Percentiles rank a stretch among this genome's conserved stretches.
Conservation (phyloP, 2,888 invertebrate species). For the Muschampia plurimacula region DNA sequence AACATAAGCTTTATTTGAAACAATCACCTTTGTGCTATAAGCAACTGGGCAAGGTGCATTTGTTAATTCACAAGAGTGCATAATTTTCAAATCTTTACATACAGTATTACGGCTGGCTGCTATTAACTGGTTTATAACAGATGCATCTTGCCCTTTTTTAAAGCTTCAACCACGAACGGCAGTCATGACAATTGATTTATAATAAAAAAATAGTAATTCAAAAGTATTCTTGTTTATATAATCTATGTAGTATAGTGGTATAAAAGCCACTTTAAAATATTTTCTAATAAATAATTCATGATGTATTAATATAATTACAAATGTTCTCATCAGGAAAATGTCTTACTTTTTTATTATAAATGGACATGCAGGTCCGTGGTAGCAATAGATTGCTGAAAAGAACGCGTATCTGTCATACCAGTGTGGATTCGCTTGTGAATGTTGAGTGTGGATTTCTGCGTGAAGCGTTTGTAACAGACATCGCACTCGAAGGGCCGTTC, state of each 20-base stretch:
- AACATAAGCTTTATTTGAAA: constrained; percentile 37
- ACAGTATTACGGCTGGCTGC: neutral
- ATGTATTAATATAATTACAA: neutral
- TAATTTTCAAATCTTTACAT: neutral
- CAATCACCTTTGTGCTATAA: constrained; percentile 43
- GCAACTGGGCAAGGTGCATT: constrained; percentile 41
- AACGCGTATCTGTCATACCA: constrained; percentile 67
- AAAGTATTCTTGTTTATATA: neutral
- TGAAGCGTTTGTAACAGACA: constrained; percentile 86
- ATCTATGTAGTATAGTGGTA: no score
- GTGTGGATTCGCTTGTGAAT: constrained; percentile 86
- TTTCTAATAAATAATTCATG: no score
- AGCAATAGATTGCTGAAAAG: constrained; percentile 20
- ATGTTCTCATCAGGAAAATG: neutral
- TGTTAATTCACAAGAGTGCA: neutral
- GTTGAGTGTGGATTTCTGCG: constrained; percentile 86
- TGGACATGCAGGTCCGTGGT: constrained; percentile 25
- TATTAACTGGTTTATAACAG: constrained; percentile 2
- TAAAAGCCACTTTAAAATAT: no score
- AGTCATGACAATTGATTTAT: constrained; percentile 25
- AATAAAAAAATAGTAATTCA: constrained; percentile 16
- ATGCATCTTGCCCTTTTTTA: constrained; percentile 22
- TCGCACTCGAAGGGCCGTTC: constrained; percentile 86
- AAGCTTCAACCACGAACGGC: constrained; percentile 29
- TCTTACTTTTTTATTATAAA: constrained; percentile 21